Evolutionary conservation across 2,888 invertebrate genomes (phyloP).

Genomic region (Diaprepes abbreviatus): DNA sequence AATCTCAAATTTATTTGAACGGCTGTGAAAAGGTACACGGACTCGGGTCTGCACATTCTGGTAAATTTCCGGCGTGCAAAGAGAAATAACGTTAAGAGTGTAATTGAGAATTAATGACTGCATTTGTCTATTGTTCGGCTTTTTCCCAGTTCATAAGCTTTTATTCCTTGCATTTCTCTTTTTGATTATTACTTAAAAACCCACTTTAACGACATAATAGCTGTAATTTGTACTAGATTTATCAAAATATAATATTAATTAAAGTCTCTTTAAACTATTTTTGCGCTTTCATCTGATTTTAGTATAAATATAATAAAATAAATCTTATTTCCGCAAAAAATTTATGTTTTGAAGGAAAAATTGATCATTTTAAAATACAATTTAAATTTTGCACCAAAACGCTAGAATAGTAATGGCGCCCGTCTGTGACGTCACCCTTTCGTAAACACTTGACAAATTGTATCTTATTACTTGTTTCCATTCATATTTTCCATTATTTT

Average conservation of each 20-base stretch:
- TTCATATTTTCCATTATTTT: too few species aligned
- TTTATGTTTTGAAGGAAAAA: too few species aligned
- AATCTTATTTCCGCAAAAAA: too few species aligned
- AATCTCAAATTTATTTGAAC: constrained; percentile 36
- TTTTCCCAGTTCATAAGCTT: constrained; percentile 33
- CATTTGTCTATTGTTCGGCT: constrained; percentile 33
- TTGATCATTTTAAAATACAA: too few species aligned
- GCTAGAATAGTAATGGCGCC: too few species aligned
- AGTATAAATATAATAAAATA: too few species aligned
- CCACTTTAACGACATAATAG: constrained; percentile 17
- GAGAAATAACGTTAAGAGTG: constrained; percentile 30
- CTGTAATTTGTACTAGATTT: constrained; percentile 1
- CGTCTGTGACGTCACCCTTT: too few species aligned
- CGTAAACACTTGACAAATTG: too few species aligned
- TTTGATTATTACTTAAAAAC: constrained; percentile 13
- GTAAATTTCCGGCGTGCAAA: constrained; percentile 31
- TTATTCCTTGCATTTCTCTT: constrained; percentile 22
- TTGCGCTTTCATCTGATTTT: too few species aligned
- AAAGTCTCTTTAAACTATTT: too few species aligned
- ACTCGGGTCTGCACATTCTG: constrained; percentile 26
- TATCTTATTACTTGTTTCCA: too few species aligned
- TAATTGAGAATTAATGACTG: constrained; percentile 39
- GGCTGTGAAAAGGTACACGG: constrained; percentile 38
- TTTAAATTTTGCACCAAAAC: too few species aligned
- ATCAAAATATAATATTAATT: background rate